phyloP scores from a whole-genome alignment of 1,140 invertebrate species.

The Babylonia areolata region DNA sequence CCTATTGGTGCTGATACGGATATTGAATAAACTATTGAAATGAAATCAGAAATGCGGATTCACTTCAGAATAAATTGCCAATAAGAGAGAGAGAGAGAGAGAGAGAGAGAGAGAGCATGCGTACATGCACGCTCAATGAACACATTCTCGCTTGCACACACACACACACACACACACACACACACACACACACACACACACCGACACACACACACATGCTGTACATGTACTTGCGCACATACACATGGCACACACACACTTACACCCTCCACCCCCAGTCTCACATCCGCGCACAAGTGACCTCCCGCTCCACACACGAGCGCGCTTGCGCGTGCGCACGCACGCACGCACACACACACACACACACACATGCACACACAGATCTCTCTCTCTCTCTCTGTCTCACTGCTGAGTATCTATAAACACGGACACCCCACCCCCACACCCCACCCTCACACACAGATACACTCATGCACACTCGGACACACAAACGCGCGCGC shows the following conservation, averaged over 20 bases:
- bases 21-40: too few species aligned
- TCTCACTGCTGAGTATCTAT: not conserved
- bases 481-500: not conserved
- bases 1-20: too few species aligned
- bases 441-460: not conserved
- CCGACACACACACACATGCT: not conserved
- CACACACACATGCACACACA: too few species aligned
- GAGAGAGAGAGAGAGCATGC: too few species aligned
- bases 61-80: too few species aligned
- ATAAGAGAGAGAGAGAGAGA: too few species aligned
- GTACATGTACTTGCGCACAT: not conserved
- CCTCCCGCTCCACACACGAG: not conserved
- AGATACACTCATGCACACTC: not conserved
- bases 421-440: not conserved
- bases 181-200: not conserved
- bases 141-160: not conserved
- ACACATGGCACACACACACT: not conserved
- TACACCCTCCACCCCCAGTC: not conserved
- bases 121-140: not conserved
- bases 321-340: not conserved
- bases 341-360: too few species aligned
- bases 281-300: not conserved
- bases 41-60: too few species aligned
- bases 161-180: not conserved
- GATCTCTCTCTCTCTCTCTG: too few species aligned